Evolutionary conservation across 2,797 vertebrate species (phyloP).

Genomic region (Cirrhinus molitorella): DNA sequence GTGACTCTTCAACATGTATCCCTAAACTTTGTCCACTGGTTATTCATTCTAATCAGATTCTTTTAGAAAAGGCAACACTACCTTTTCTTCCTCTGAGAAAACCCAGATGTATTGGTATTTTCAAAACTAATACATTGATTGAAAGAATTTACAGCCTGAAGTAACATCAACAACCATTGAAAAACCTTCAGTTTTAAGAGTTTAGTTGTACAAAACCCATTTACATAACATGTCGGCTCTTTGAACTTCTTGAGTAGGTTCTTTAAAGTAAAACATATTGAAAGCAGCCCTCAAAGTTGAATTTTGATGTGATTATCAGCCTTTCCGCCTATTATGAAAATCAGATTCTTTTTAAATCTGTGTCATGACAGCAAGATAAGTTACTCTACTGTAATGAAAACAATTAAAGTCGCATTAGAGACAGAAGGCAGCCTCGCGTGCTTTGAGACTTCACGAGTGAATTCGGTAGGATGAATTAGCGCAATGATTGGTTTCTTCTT

Average conservation of each 20-base stretch:
- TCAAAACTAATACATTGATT: not conserved
- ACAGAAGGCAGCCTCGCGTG: slow-evolving; percentile 50
- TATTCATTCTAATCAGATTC: not conserved
- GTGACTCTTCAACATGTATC: not conserved
- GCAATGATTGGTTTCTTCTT: slow-evolving; percentile 45
- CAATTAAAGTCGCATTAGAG: slow-evolving; percentile 70
- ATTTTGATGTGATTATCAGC: slow-evolving; percentile 45
- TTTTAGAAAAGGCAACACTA: not conserved
- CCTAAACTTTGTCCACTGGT: not conserved
- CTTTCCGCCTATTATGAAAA: slow-evolving; percentile 44
- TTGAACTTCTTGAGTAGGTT: not conserved
- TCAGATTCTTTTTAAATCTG: slow-evolving; percentile 51
- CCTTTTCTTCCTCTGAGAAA: not conserved
- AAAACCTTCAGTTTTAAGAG: not conserved
- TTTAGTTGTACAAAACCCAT: not conserved
- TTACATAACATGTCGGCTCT: not conserved
- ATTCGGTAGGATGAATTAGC: slow-evolving; percentile 56
- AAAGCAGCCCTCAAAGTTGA: not conserved
- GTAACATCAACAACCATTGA: not conserved
- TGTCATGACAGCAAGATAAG: slow-evolving; percentile 59
- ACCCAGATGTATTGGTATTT: not conserved
- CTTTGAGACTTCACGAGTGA: slow-evolving; percentile 59
- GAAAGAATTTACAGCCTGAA: not conserved
- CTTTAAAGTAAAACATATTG: slow-evolving; percentile 22
- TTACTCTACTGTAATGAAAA: slow-evolving; percentile 67